A percentile compares a stretch with the other conserved stretches of the same genome.
Evolutionary conservation across 2,888 invertebrate species (phyloP).

Genomic region (Agriotes lineatus): DNA sequence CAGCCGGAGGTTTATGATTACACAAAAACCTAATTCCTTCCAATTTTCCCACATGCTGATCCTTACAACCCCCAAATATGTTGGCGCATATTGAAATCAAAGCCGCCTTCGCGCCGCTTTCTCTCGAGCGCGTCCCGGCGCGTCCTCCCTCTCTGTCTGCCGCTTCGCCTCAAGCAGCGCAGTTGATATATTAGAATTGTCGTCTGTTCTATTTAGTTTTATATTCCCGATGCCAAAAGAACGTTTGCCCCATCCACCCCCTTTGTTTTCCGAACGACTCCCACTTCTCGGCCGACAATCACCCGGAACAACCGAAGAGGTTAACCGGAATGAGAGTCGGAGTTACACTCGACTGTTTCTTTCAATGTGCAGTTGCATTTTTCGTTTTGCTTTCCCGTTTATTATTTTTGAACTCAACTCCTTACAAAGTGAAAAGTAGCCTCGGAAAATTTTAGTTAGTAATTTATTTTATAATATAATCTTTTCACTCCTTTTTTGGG

Average conservation of each 20-base stretch:
- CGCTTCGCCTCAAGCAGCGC: slow-evolving; percentile 45
- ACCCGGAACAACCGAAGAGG: slow-evolving; percentile 35
- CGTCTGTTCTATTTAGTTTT: slow-evolving; percentile 54
- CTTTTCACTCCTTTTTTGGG: no score
- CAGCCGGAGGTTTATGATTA: not conserved
- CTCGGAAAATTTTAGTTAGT: no score
- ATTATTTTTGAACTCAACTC: no score
- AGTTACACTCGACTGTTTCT: not conserved
- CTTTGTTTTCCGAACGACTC: slow-evolving; percentile 38
- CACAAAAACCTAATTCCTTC: slow-evolving; percentile 19
- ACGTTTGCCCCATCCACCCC: slow-evolving; percentile 29
- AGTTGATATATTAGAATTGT: slow-evolving; percentile 53
- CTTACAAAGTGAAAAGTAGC: not conserved
- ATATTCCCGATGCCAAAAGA: slow-evolving; percentile 46
- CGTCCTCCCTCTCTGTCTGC: not conserved
- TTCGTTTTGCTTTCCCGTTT: no score
- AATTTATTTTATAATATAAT: no score
- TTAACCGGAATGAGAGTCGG: slow-evolving; percentile 24
- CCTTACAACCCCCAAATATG: slow-evolving; percentile 39
- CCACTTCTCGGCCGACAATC: slow-evolving; percentile 38
- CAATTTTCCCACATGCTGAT: slow-evolving; percentile 17
- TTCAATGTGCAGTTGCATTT: not conserved
- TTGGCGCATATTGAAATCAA: slow-evolving; percentile 42
- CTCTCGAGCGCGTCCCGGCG: slow-evolving; percentile 31
- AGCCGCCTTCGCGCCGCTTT: slow-evolving; percentile 38